These are phyloP conservation scores for Atethmia centrago DNA, from an alignment of 2,888 invertebrate genomes.

Conservation along the genomic window DNA sequence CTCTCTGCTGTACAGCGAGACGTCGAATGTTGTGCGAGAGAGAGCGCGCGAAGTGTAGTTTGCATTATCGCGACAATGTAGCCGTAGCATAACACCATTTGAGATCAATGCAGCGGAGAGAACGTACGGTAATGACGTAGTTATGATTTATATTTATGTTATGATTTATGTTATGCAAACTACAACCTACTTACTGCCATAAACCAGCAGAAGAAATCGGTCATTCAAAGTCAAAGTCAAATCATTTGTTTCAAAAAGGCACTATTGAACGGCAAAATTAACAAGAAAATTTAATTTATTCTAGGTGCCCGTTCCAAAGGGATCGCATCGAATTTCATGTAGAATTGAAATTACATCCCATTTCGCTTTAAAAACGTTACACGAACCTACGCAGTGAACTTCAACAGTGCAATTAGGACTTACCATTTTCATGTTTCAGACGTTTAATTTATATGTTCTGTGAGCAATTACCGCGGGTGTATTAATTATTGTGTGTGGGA, in stretches of 20 bases:
- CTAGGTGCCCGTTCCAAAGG: background rate
- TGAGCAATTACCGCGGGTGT: no score
- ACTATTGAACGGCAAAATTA: background rate
- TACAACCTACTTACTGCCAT: no score
- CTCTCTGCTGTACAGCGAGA: no score
- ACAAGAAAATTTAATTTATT: background rate
- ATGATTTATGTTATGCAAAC: no score
- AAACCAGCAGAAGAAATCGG: background rate
- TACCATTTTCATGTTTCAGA: constrained; percentile 62
- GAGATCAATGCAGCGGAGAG: background rate
- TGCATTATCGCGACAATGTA: no score
- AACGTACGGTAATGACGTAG: no score
- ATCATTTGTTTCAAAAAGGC: background rate
- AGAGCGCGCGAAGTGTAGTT: no score
- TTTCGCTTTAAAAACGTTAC: no score
- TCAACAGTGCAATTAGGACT: background rate
- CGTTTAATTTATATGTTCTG: constrained; percentile 71
- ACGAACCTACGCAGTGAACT: background rate
- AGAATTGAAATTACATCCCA: background rate
- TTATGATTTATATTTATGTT: no score
- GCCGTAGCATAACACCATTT: background rate
- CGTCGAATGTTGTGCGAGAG: no score
- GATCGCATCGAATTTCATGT: background rate
- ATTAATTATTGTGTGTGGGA: no score
- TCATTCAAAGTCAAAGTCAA: background rate